Base-by-base conservation (phyloP, 2,797 vertebrate genomes). In the Sebastes dallii region DNA sequence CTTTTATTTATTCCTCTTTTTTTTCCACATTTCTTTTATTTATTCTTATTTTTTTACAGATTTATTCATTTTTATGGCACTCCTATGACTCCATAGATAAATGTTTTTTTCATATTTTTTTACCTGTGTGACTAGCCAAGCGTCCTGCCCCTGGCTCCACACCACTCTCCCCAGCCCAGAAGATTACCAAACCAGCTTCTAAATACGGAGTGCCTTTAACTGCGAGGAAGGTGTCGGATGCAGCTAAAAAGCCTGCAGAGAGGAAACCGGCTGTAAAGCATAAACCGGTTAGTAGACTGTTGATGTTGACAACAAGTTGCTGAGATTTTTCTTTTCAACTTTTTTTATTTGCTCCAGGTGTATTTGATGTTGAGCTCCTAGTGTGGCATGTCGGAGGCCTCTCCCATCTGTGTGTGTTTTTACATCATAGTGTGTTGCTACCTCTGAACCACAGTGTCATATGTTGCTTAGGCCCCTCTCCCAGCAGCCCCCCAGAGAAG, bases 181-280 rank as follows among this genome's bases (percentile, higher is more conserved):
- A 98, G 95, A 98, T 99, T 86, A 99, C 98, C 81, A 99, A 97
- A 95, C 98, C 99, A 95, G 97, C 98, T 88, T 95, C 96, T 93
- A 99, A 99, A 94, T 99, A 99, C 0, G 97, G 98, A 96, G 97
- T 99, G 96, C 97, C 98, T 97, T 98, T 99, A 96, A 94, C 89
- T 12, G 93, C 85, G 70, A 97, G 91, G 91, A 99, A 96, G 91
- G 88, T 94, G 58, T 93, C 88, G 25, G 96, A 96, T 58, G 90
- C 84, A 70, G 75, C 91, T 89, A 98, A 95, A 93, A 98, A 96
- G 80, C 84, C 91, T 27, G 92, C 87, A 18, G 97, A 97, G 77
- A 96, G 93, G 89, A 98, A 97, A 83, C 90, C 95, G 30, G 91
- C 94, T 27, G 72, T 91, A 67, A 98, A 96, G 95, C 94, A 93